Conservation (phyloP, 64 coral and sea anemone genomes). For the Porites lutea region DNA sequence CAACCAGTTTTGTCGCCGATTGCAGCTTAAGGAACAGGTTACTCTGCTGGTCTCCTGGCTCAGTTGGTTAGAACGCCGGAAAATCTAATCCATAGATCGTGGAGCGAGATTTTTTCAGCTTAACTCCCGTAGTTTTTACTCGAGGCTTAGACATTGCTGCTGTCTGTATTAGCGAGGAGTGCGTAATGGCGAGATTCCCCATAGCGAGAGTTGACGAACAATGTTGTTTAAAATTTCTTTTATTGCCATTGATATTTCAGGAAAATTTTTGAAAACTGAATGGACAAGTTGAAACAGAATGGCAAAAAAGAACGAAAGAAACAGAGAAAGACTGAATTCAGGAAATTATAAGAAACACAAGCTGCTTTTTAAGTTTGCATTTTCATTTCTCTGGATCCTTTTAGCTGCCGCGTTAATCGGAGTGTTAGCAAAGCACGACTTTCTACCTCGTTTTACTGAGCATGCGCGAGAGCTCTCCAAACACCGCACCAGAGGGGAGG, state of each 20-base stretch:
- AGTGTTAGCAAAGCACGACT: neutral
- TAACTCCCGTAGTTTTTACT: no score
- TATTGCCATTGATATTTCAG: neutral
- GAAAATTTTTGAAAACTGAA: neutral
- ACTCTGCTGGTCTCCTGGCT: no score
- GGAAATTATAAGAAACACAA: neutral
- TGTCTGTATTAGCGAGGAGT: no score
- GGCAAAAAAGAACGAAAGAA: neutral
- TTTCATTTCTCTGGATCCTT: conserved; percentile 4
- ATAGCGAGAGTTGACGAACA: no score
- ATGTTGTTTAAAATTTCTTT: neutral
- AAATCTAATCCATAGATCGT: no score
- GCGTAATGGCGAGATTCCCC: no score
- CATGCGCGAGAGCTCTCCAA: conserved; percentile 28
- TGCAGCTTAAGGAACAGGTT: no score
- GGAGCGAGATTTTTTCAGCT: no score
- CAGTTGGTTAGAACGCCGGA: no score
- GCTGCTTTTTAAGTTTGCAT: neutral
- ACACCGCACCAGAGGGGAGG: conserved; percentile 22
- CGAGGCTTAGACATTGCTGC: no score
- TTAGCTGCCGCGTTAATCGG: neutral
- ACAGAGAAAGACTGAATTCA: neutral
- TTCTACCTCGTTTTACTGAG: neutral
- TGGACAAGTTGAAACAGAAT: neutral
- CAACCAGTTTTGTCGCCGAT: no score